phyloP scores from a whole-genome alignment of 2,888 invertebrate species.

The Acrocyrtus sp. region DNA sequence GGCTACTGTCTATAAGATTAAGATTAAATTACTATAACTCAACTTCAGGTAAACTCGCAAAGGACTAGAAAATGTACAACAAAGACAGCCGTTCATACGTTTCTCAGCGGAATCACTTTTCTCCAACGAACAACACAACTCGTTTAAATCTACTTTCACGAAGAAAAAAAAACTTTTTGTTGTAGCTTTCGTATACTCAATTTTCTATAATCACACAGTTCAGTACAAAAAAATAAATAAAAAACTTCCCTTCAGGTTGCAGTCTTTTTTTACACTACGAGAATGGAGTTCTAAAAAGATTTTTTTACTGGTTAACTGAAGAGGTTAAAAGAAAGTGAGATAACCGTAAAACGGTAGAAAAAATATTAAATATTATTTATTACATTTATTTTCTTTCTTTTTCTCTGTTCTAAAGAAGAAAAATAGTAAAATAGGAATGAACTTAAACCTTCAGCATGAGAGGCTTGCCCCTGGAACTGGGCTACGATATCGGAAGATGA shows the following conservation, averaged over 20 bases:
- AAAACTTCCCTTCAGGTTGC: neutral
- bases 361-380: neutral
- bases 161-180: neutral
- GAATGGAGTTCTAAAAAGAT: no score
- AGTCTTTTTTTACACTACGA: neutral
- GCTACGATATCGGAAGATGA: constrained; percentile 39
- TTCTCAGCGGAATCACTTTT: no score
- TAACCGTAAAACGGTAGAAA: neutral
- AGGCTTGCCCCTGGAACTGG: constrained; percentile 46
- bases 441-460: constrained; percentile 49
- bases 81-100: no score
- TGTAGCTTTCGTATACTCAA: neutral
- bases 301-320: no score
- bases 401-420: constrained; percentile 12
- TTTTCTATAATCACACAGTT: neutral
- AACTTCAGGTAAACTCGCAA: no score
- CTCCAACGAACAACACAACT: neutral
- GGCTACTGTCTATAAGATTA: no score
- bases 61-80: no score
- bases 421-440: constrained; percentile 31
- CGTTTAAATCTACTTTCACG: neutral
- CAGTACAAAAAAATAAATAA: no score
- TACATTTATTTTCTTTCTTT: neutral
- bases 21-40: no score
- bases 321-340: no score